These are phyloP conservation scores for Sericinus montela DNA, from an alignment of 2,888 invertebrate genomes.

Conservation along the genomic window DNA sequence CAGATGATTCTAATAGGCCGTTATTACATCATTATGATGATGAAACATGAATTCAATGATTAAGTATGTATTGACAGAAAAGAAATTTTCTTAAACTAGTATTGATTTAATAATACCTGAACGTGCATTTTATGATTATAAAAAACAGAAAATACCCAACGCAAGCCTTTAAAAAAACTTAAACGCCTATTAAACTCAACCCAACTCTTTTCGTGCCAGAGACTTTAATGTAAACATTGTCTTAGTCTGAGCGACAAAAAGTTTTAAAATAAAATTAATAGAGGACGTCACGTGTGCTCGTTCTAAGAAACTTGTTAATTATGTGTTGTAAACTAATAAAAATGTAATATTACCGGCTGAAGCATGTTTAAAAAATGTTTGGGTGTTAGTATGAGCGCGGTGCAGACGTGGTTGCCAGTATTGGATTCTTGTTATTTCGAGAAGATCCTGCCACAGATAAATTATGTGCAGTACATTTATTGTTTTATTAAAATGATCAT, in stretches of 20 bases:
- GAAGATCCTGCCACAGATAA: background rate
- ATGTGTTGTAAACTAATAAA: conserved; percentile 68
- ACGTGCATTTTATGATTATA: conserved; percentile 28
- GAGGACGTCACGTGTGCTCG: conserved; percentile 45
- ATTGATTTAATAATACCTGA: conserved; percentile 21
- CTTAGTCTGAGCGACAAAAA: conserved; percentile 48
- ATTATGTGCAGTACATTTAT: background rate
- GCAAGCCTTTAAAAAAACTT: conserved; percentile 34
- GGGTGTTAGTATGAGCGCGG: conserved; percentile 6
- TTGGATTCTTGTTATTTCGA: background rate
- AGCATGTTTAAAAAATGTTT: conserved; percentile 22
- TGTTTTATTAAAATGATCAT: too few relatives aligned
- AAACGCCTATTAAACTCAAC: conserved; percentile 47
- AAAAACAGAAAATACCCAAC: conserved; percentile 29
- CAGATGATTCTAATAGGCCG: too few relatives aligned
- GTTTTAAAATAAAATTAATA: conserved; percentile 45
- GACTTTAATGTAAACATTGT: conserved; percentile 29
- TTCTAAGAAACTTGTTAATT: conserved; percentile 70
- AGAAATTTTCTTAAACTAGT: background rate
- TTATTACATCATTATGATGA: too few relatives aligned
- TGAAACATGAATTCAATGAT: too few relatives aligned
- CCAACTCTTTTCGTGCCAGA: conserved; percentile 35
- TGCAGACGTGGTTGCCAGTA: background rate
- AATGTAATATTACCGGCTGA: conserved; percentile 35
- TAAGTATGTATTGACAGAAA: too few relatives aligned